A percentile compares a stretch with the other conserved stretches of the same genome.
Evolutionary conservation across 92 coral and sea anemone genomes (phyloP).

Genomic region (Umimayanthus kanabou): DNA sequence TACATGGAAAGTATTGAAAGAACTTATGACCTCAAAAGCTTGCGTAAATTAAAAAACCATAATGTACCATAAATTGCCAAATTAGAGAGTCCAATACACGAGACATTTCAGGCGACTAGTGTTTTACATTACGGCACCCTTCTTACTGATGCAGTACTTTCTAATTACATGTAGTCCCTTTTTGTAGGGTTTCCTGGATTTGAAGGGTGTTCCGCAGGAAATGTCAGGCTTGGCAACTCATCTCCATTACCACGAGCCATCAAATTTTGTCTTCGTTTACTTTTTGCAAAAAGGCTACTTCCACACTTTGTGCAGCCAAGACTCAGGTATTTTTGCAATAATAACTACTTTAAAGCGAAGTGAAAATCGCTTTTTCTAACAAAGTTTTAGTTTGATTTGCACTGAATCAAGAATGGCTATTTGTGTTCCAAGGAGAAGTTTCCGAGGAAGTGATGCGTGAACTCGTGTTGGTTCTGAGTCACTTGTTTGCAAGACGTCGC

Average conservation of each 20-base stretch:
- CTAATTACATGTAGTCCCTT: not conserved
- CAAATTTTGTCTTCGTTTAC: conserved; percentile 67
- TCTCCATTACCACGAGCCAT: conserved; percentile 82
- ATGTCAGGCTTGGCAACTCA: conserved; percentile 83
- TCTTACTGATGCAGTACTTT: not conserved
- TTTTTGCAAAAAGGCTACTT: conserved; percentile 70
- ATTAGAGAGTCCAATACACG: too few relatives aligned
- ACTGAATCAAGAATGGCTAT: not conserved
- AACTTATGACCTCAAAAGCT: too few relatives aligned
- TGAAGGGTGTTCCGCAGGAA: conserved; percentile 70
- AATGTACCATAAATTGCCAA: too few relatives aligned
- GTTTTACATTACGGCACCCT: not conserved
- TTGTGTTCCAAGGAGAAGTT: conserved; percentile 27
- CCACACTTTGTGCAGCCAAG: conserved; percentile 57
- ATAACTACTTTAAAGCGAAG: not conserved
- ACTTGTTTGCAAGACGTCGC: conserved; percentile 51
- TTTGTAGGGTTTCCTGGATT: conserved; percentile 64
- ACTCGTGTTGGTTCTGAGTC: conserved; percentile 60
- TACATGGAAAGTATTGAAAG: too few relatives aligned
- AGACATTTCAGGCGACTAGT: too few relatives aligned
- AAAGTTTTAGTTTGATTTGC: not conserved
- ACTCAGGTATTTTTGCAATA: conserved; percentile 2
- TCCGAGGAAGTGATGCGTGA: conserved; percentile 57
- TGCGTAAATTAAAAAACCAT: too few relatives aligned
- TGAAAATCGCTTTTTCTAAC: not conserved